phyloP scores from a whole-genome alignment of 2,113 vertebrate species.

The Lamprologus sp. region DNA sequence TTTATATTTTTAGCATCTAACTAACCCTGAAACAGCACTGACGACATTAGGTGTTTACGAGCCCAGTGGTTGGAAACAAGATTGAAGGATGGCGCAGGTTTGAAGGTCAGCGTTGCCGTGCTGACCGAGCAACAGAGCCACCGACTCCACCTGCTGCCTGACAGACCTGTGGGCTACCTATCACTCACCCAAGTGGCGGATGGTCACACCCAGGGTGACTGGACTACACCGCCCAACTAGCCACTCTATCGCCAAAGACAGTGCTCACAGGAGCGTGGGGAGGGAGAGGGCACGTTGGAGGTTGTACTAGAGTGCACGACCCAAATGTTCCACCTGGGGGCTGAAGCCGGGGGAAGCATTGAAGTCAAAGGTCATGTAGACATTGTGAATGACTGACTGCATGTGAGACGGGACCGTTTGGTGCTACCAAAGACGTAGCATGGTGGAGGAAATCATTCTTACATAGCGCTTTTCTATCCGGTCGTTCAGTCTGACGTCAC shows the following conservation, averaged over 20 bases:
- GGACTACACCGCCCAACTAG: slow-evolving; percentile 23
- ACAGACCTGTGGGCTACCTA: slow-evolving; percentile 20
- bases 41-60: neutral
- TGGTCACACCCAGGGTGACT: neutral
- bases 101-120: slow-evolving; percentile 16
- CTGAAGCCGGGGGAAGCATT: neutral
- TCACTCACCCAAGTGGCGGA: slow-evolving; percentile 27
- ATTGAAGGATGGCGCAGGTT: neutral
- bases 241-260: slow-evolving; percentile 45
- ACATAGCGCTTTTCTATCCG: neutral
- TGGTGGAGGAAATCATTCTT: neutral
- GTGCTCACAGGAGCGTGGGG: neutral
- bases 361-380: neutral
- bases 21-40: neutral
- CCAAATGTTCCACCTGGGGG: slow-evolving; percentile 21
- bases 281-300: neutral
- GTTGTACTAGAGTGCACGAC: neutral
- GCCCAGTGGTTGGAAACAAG: neutral
- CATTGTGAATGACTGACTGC: neutral
- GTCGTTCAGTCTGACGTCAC: no score
- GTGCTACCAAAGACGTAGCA: neutral
- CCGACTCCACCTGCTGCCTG: slow-evolving; percentile 36
- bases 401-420: neutral
- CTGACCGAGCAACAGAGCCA: slow-evolving; percentile 11
- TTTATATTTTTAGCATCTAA: neutral